phyloP scores from a whole-genome alignment of 2,113 vertebrate genomes.

The Gobius niger region DNA sequence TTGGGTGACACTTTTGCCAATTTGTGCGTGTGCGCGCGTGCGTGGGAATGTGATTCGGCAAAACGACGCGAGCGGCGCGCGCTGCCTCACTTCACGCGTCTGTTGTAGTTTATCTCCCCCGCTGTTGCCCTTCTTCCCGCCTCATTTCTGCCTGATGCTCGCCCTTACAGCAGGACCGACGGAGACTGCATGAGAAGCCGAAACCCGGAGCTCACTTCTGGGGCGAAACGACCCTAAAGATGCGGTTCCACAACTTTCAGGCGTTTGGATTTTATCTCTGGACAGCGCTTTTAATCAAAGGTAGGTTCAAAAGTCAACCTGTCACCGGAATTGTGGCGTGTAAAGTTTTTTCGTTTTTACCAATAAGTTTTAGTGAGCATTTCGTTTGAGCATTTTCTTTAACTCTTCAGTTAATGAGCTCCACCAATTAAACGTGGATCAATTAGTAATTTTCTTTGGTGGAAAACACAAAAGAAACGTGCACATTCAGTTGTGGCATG shows the following conservation, averaged over 20 bases:
- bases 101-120: conserved; percentile 12
- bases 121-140: conserved; percentile 18
- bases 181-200: conserved; percentile 26
- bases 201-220: conserved; percentile 25
- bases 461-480: neutral
- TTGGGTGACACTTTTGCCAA: neutral
- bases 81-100: conserved; percentile 29
- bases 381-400: neutral
- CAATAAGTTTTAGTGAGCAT: neutral
- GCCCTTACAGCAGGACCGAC: conserved; percentile 15
- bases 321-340: neutral
- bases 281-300: conserved; percentile 67
- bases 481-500: neutral
- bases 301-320: conserved; percentile 46
- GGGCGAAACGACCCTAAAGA: conserved; percentile 46
- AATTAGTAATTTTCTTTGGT: too few relatives aligned
- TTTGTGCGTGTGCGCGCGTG: conserved; percentile 15
- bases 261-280: conserved; percentile 71
- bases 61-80: conserved; percentile 41
- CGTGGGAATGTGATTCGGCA: conserved; percentile 15
- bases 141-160: conserved; percentile 39
- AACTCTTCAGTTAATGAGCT: neutral
- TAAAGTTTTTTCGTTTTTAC: neutral
- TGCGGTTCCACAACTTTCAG: conserved; percentile 70
- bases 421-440: neutral